These are phyloP conservation scores for Astreopora myriophthalma DNA, from an alignment of 64 coral and sea anemone genomes.

Conservation along the genomic window DNA sequence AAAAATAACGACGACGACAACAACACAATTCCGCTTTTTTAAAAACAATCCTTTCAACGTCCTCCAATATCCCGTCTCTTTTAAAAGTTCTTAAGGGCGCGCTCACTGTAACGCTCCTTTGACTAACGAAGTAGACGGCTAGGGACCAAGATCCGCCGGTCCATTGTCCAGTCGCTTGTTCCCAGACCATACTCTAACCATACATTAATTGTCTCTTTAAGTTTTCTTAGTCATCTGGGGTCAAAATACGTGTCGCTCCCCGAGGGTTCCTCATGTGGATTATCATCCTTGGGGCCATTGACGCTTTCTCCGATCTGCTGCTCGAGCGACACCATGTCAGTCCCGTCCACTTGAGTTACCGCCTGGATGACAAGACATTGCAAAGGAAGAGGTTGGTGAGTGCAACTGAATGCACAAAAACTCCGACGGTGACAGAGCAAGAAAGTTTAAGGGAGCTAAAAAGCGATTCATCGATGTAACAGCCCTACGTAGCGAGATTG, in stretches of 20 bases:
- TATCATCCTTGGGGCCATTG: background rate
- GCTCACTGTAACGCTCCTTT: background rate
- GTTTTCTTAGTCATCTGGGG: background rate
- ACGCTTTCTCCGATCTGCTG: constrained; percentile 24
- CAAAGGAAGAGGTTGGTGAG: background rate
- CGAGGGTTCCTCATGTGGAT: background rate
- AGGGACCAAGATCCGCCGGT: background rate
- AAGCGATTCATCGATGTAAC: no score
- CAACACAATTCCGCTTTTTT: no score
- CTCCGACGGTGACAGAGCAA: no score
- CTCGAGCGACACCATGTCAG: background rate
- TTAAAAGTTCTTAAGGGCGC: background rate
- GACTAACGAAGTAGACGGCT: background rate
- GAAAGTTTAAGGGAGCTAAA: no score
- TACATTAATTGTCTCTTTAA: background rate
- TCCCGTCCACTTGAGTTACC: constrained; percentile 27
- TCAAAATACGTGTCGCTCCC: background rate
- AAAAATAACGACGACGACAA: no score
- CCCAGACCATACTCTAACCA: background rate
- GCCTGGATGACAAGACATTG: background rate
- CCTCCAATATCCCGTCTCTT: no score
- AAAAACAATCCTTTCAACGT: no score
- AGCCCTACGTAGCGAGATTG: no score
- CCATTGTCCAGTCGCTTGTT: background rate
- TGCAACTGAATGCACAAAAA: no score